Conservation (phyloP, 2,797 vertebrate genomes). For the Enteromius treurensis region DNA sequence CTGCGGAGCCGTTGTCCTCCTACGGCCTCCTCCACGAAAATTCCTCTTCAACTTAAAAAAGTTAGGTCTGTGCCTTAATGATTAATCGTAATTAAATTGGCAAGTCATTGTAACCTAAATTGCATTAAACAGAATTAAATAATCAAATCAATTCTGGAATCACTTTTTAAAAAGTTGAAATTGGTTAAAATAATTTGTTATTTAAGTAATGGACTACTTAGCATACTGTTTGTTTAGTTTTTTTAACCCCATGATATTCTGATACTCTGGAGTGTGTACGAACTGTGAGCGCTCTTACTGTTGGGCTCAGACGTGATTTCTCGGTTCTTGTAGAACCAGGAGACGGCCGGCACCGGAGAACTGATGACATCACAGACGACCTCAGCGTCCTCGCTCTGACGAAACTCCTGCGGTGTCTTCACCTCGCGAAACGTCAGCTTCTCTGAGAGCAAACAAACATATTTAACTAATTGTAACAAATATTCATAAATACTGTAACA, state of each 20-base stretch:
- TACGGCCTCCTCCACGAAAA: no score
- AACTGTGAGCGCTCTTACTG: constrained; percentile 81
- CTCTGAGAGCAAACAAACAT: constrained; percentile 77
- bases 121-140: not conserved
- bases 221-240: no score
- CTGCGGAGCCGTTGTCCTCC: no score
- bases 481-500: no score
- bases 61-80: not conserved
- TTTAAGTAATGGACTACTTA: not conserved
- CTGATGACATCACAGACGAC: constrained; percentile 92
- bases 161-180: no score
- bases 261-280: not conserved
- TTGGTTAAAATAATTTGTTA: no score
- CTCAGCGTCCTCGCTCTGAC: constrained; percentile 89
- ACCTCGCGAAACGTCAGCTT: constrained; percentile 91
- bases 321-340: constrained; percentile 91
- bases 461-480: not conserved
- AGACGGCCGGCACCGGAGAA: constrained; percentile 89
- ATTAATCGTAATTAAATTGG: not conserved
- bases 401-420: constrained; percentile 92
- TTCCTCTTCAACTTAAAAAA: not conserved
- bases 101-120: not conserved
- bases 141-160: not conserved
- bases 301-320: constrained; percentile 87
- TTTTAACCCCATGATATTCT: not conserved